phyloP scores from a whole-genome alignment of 1,140 invertebrate species.

The Pachypsylla venusta region DNA sequence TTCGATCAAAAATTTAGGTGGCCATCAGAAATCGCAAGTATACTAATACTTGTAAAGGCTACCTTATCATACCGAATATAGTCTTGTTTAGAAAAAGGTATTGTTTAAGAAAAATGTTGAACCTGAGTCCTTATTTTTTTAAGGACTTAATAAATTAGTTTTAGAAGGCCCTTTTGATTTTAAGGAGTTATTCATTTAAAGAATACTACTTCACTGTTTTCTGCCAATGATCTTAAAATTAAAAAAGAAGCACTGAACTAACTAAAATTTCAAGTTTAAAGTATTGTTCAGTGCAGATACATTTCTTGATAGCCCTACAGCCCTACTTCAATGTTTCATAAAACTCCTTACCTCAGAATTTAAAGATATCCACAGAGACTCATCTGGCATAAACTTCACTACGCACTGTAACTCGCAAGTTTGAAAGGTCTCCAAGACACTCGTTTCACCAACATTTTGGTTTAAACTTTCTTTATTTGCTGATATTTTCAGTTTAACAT shows the following conservation, averaged over 20 bases:
- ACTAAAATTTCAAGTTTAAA: background rate
- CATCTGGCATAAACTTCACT: background rate
- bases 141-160: too few relatives aligned
- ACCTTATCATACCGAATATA: too few relatives aligned
- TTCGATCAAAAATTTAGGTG: too few relatives aligned
- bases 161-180: too few relatives aligned
- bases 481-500: background rate
- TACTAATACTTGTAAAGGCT: too few relatives aligned
- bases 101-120: too few relatives aligned
- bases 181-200: background rate
- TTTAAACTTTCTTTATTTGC: background rate
- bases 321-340: background rate
- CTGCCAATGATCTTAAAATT: background rate
- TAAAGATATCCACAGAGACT: background rate
- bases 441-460: background rate
- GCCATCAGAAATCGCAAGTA: too few relatives aligned
- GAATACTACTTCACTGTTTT: background rate
- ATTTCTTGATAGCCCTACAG: too few relatives aligned
- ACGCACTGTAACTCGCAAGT: background rate
- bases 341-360: slow-evolving; percentile 6
- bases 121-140: too few relatives aligned
- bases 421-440: background rate
- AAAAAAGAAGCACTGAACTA: background rate
- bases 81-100: too few relatives aligned
- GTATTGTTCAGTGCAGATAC: background rate